Evolutionary conservation across 2,113 vertebrate genomes (phyloP), one percentile per base, ranked within the genome.

Genomic region (Peromyscus leucopus): DNA sequence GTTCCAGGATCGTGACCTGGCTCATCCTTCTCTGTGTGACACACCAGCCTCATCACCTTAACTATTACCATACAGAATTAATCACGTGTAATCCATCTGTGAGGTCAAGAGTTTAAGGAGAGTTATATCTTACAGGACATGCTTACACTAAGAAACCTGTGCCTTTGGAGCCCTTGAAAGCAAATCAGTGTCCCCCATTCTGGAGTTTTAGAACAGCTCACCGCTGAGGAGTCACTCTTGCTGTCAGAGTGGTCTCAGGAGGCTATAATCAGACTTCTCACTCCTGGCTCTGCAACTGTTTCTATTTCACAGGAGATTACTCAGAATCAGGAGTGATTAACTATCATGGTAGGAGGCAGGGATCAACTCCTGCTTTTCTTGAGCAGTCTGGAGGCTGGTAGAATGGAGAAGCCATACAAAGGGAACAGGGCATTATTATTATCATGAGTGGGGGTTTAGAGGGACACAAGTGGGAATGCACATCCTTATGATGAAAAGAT

Each of bases 361-460:
- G 94, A 97, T 74, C 48, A 51, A 92, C 91, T 90, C 90, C 28
- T 87, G 13, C 17, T 28, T 93, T 93, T 67, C 0, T 21, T 89
- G 87, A 97, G 55, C 33, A 28, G 82, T 86, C 74, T 93, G 69
- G 86, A 87, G 74, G 93, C 36, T 57, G 61, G 7, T 39, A 78
- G 86, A 89, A 79, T 76, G 42, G 84, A 97, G 48, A 79, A 65
- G 26, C 80, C 89, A 6, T 79, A 39, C 67, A 95, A 92, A 96
- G 90, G 72, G 79, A 97, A 74, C 1, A 71, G 87, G 90, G 26
- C 61, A 96, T 97, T 95, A 94, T 97, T 95, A 95, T 97, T 95
- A 72, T 92, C 93, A 96, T 96, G 93, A 96, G 74, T 28, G 61
- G 89, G 92, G 76, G 10, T 94, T 87, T 82, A 61, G 89, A 96